Percentiles rank a stretch among this genome's conserved stretches.
phyloP scores from a whole-genome alignment of 92 coral and sea anemone genomes.

The Plumapathes pennacea region DNA sequence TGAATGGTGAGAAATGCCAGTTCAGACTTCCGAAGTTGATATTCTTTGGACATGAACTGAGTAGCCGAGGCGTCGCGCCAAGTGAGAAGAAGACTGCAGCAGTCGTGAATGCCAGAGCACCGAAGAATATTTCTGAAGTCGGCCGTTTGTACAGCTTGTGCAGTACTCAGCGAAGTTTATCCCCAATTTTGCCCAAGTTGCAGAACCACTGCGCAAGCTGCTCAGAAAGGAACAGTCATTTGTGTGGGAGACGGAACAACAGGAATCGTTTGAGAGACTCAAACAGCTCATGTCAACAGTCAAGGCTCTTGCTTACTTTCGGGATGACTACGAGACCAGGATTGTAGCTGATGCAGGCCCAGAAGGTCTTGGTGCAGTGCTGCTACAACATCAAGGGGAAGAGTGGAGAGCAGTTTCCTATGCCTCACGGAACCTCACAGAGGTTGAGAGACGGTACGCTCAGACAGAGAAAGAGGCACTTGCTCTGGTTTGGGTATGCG shows the following conservation, averaged over 20 bases:
- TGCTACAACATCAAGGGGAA: constrained; percentile 35
- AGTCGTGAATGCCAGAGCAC: constrained; percentile 33
- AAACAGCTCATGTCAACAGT: constrained; percentile 33
- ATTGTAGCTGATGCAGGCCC: constrained; percentile 60
- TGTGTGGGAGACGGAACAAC: constrained; percentile 26
- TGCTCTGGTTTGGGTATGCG: constrained; percentile 44
- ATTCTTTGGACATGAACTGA: constrained; percentile 57
- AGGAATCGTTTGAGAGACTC: constrained; percentile 23
- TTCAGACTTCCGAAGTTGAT: constrained; percentile 38
- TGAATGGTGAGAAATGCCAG: constrained; percentile 47
- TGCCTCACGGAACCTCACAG: constrained; percentile 44
- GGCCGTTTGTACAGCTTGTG: constrained; percentile 45
- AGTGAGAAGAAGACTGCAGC: constrained; percentile 52
- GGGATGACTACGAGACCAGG: constrained; percentile 14
- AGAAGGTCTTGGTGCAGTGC: constrained; percentile 49
- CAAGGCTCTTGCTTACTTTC: constrained; percentile 37
- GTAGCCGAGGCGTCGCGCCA: constrained; percentile 37
- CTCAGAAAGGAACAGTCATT: constrained; percentile 36
- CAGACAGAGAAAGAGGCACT: constrained; percentile 52
- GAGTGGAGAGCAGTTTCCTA: constrained; percentile 58
- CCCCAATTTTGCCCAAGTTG: constrained; percentile 30
- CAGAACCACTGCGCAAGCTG: constrained; percentile 26
- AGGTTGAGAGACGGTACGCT: constrained; percentile 38
- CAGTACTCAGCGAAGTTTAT: constrained; percentile 44
- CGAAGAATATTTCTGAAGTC: constrained; percentile 31